A percentile compares a stretch with the other conserved stretches of the same genome.
Conservation (phyloP, 1,140 invertebrate genomes). For the Zophobas atratus region DNA sequence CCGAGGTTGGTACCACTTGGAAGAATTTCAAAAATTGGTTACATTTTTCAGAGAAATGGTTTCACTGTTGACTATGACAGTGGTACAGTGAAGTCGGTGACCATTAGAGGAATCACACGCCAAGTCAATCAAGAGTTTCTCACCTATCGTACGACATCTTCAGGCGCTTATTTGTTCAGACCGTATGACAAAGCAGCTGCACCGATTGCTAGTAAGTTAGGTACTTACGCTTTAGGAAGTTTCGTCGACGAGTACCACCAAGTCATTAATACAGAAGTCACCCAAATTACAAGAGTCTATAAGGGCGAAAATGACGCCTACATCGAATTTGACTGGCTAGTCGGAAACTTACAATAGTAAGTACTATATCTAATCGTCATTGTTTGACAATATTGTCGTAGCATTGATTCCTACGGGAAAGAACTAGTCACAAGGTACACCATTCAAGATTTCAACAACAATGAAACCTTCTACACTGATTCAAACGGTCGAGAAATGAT, state of each 20-base stretch:
- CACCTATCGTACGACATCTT: constrained; percentile 82
- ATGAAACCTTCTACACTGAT: constrained; percentile 90
- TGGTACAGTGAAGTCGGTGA: not conserved
- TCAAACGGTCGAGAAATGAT: constrained; percentile 93
- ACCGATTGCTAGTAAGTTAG: not conserved
- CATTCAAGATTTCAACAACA: constrained; percentile 73
- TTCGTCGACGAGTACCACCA: constrained; percentile 89
- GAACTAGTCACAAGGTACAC: constrained; percentile 85
- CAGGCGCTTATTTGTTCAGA: constrained; percentile 91
- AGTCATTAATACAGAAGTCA: constrained; percentile 80
- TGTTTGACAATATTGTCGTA: constrained; percentile 62
- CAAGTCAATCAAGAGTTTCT: constrained; percentile 80
- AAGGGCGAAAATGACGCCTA: constrained; percentile 70
- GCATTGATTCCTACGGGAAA: constrained; percentile 79
- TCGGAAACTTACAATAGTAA: constrained; percentile 84
- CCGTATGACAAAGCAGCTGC: constrained; percentile 69
- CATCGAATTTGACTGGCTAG: constrained; percentile 92
- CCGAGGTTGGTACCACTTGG: constrained; percentile 1
- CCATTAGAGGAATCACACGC: constrained; percentile 58
- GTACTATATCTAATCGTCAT: not conserved
- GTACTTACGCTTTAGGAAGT: constrained; percentile 70
- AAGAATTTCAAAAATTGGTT: constrained; percentile 3
- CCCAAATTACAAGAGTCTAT: constrained; percentile 85
- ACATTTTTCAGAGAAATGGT: not conserved
- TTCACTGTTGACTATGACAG: not conserved